Base-by-base conservation (phyloP, 2,113 vertebrate species). In the Paedocypris sp. region DNA sequence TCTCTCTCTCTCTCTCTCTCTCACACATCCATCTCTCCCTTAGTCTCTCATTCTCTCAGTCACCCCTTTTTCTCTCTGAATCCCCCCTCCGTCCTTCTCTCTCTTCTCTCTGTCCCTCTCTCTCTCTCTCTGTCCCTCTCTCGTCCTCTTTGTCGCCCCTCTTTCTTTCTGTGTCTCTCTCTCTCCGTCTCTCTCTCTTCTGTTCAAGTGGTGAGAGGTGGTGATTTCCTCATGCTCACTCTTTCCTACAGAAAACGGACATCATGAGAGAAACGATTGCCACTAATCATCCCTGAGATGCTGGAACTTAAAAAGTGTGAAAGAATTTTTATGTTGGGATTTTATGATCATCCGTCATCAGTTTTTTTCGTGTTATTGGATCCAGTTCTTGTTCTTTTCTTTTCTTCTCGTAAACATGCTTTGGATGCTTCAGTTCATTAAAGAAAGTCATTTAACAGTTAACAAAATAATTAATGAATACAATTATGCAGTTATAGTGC, bases 71-170 rank as follows among this genome's bases (percentile, higher is more conserved):
- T 58, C 22, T 53, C 11, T 13, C 23, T 12, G n/a, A n/a, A n/a
- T 33, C 25, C 15, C 54, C 31, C 68, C 36, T 45, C 46, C 38
- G 36, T 10, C 31, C 54, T 25, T 39, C 61, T 61, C 46, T 5
- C 38, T 25, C 33, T 31, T 58, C 22, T 53, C 11, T 13, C 23
- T 12, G 26, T 31, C 15, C 54, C 31, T 69, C 36, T 45, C 46
- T 39, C 35, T 10, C 31, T 61, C 32, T 39, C 61, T 61, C 46
- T 5, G 47, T 25, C 41, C 32, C 62, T 38, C 47, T 60, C 62
- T 15, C n/a, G 20, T 19, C 33, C 33, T 58, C 22, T 53, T n/a
- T n/a, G n/a, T n/a, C n/a, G n/a, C n/a, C n/a, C n/a, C n/a, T n/a
- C n/a, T n/a, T n/a, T n/a, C n/a, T n/a, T n/a, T n/a, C n/a, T n/a